Percentiles rank a stretch among this genome's conserved stretches.
These are phyloP conservation scores for Platyrinchus mystaceus DNA, from an alignment of 2,797 vertebrate species.

Conservation along the genomic window DNA sequence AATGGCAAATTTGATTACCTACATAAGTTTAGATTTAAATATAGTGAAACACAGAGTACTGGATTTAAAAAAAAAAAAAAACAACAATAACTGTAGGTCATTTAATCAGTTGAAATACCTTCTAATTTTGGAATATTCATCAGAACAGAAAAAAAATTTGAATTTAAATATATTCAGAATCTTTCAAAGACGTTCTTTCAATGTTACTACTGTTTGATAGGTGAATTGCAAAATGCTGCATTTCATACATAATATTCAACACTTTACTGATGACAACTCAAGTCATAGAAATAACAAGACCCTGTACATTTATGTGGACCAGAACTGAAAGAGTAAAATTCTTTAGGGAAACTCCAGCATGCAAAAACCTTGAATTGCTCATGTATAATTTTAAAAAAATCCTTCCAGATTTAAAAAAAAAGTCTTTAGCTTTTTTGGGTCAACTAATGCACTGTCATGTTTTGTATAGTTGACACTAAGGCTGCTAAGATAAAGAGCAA, in stretches of 20 bases:
- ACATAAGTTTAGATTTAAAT: not conserved
- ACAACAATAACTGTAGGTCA: not conserved
- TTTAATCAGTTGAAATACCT: not conserved
- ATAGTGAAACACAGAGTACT: not conserved
- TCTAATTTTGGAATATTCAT: not conserved
- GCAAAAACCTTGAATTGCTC: not conserved
- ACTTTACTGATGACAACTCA: not conserved
- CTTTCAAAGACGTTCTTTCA: not conserved
- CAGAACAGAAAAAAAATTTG: not conserved
- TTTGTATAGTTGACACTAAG: not conserved
- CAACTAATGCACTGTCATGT: not conserved
- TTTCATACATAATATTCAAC: not conserved
- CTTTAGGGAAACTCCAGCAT: not conserved
- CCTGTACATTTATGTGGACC: not conserved
- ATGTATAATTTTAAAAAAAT: not conserved
- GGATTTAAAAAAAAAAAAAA: not conserved
- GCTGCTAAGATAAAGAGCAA: not conserved
- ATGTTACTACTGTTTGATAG: not conserved
- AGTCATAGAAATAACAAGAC: not conserved
- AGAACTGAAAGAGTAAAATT: not conserved
- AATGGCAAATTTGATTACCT: not conserved
- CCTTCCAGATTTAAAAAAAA: not conserved
- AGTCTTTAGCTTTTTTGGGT: rapidly evolving
- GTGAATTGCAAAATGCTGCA: not conserved
- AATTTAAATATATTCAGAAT: not conserved